Evolutionary conservation across 2,888 invertebrate genomes (phyloP).

Genomic region (Imbricaverruca yamaguchii): DNA sequence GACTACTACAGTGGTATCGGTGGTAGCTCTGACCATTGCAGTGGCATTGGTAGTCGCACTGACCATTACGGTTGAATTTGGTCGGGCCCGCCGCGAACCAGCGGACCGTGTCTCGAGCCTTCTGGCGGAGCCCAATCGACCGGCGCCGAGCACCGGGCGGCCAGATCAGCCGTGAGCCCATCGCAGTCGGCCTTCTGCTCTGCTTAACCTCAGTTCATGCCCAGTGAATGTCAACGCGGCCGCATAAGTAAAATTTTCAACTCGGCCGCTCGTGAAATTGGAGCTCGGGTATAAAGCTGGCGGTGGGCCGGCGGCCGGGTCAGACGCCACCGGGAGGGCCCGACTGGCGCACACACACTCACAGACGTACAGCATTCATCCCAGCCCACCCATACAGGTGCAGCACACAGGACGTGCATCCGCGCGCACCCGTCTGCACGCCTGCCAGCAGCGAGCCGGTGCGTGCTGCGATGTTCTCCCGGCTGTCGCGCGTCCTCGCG

Average conservation of each 20-base stretch:
- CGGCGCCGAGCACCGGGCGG: not conserved
- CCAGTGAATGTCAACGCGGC: constrained; percentile 12
- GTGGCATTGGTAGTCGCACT: too few species aligned
- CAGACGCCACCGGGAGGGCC: not conserved
- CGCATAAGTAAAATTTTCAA: constrained; percentile 15
- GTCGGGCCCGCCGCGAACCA: too few species aligned
- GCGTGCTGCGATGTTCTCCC: too few species aligned
- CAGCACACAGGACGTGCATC: too few species aligned
- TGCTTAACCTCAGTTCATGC: not conserved
- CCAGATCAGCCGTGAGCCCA: not conserved
- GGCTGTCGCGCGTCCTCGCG: too few species aligned
- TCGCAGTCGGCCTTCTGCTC: not conserved
- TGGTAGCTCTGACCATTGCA: too few species aligned
- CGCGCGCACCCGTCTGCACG: too few species aligned
- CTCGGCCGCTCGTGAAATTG: constrained; percentile 16
- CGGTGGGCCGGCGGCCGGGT: not conserved
- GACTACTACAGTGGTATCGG: too few species aligned
- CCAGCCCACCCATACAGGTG: not conserved
- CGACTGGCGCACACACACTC: not conserved
- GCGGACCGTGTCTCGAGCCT: too few species aligned
- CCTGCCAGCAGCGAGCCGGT: too few species aligned
- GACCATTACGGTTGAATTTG: too few species aligned
- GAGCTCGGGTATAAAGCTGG: constrained; percentile 13
- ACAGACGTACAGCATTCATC: not conserved
- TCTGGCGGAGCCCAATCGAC: too few species aligned